Base-by-base conservation (phyloP, 2,797 vertebrate species). In the Falco berigora region DNA sequence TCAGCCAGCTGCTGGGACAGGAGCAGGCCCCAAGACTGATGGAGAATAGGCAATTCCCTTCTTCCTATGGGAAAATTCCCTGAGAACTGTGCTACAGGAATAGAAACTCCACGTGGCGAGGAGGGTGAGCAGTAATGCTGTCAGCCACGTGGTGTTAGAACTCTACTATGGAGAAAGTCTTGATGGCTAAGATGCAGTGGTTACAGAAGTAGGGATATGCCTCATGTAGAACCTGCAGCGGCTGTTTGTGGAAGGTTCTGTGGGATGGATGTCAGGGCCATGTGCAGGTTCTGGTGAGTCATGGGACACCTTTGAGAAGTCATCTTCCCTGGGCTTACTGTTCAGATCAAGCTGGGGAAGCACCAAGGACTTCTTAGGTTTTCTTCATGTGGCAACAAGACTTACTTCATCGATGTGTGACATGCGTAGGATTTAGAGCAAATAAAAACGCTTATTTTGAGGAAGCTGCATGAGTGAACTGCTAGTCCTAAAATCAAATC, bases 121-220 rank as follows among this genome's bases (percentile, higher is more conserved):
- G 18, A 62, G 55, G 20, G 25, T 52, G 3, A 6, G 44, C 2
- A 8, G 71, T 2, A 4, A 4, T 1, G 19, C 44, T 72, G 58
- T 5, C 61, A 38, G 36, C 38, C 3, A 6, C 14, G 22, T 19
- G 46, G 17, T 46, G 55, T 7, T 15, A 10, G n/a, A 47, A 15
- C 52, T 44, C 24, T 77, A 49, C 49, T 14, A 1, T 2, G 75
- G 19, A 36, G n/a, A n/a, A 50, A 17, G 9, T 13, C 44, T 46
- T 2, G 1, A 1, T 6, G 56, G 14, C 28, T 32, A 16, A 34
- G 34, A 47, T 8, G 12, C 53, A 32, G 27, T 0, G 2, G 3
- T 8, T 28, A 8, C 24, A 32, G 30, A 19, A 72, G 36, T 3
- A 28, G 38, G 21, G 2, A 2, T 0, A 1, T 32, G n/a, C 23